Evolutionary conservation across 2,113 vertebrate genomes (phyloP), one percentile per base, ranked within the genome.

Genomic region (Amblyopsis rosae): DNA sequence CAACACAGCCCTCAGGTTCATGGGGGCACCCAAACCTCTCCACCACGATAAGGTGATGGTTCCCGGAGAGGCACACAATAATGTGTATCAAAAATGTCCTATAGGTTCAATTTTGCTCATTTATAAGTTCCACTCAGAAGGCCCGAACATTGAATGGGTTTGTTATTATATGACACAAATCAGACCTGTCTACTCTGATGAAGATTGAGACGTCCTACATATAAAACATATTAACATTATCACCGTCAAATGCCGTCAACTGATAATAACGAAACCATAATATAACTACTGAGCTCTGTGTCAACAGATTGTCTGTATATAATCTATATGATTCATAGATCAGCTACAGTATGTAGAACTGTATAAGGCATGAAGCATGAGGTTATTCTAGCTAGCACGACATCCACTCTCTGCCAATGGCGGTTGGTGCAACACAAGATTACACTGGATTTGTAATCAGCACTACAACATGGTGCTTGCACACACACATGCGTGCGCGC

Each of bases 381-480:
- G 71, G 82, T 91, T 75, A 86, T 85, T 73, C 32, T 61, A 63
- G 61, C 77, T 51, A 67, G 72, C 63, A 65, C 58, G 46, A 62
- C 70, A 69, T 79, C 69, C 63, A 12, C 3, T 3, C 60, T 74
- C 62, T 72, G 85, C 81, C 86, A 83, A 83, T 72, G 82, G 78
- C 65, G 85, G 87, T 82, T 81, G 82, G 73, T 85, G 77, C 70
- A 50, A 75, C 3, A 60, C 69, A 75, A 90, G 84, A 82, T 88
- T 87, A 82, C 78, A 81, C 67, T 76, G 82, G 78, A 86, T 84
- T 75, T 81, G 80, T 90, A 87, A 84, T 86, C 85, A 89, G 76
- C 62, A 55, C 70, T 76, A 50, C 26, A 8, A 11, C 55, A n/a
- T 56, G 55, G 45, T 65, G 51, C 62, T 13, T 16, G 12, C 59